Evolutionary conservation across 2,113 vertebrate genomes (phyloP), one percentile per base, ranked within the genome.

Genomic region (Rhea americana): DNA sequence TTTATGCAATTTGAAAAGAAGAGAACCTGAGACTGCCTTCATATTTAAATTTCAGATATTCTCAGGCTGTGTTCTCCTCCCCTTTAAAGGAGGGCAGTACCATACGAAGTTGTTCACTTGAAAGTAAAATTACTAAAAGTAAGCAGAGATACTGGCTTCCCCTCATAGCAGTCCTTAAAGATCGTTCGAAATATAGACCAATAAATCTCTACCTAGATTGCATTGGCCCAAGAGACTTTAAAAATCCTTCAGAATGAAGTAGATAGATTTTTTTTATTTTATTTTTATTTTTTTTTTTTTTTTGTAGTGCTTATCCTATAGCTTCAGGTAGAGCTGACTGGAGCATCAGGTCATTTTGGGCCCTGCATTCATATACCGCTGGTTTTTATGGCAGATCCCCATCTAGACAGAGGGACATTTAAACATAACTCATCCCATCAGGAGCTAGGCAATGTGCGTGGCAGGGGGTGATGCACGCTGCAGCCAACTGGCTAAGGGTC

Each of bases 361-460:
- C 32, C 28, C 48, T 62, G 5, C 11, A 30, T 28, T 12, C 1
- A 22, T 0, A 3, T 21, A 32, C 28, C 37, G 3, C 21, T 8
- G 22, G 11, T 58, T 91, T 56, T 79, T 9, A 19, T 59, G 45
- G 50, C 18, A 66, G 70, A 78, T 16, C n/a, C 55, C 30, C 9
- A 0, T 0, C 5, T 13, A 20, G 53, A 18, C 9, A 11, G 58
- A 67, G n/a, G 8, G 25, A 24, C 1, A 0, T 28, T 89, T 35
- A 24, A 89, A 50, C 3, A 0, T 7, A 9, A 62, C 13, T n/a
- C 32, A 11, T 83, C 50, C 32, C 28, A 24, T 9, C n/a, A n/a
- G 35, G 35, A 61, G n/a, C 24, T 0, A 1, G 73, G 63, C 15
- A 76, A 18, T 21, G 5, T 0, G 2, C 2, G 4, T 51, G 28